Conservation (phyloP, 37 sponge, comb jelly and placozoan species). For the Petrosia ficiformis region DNA sequence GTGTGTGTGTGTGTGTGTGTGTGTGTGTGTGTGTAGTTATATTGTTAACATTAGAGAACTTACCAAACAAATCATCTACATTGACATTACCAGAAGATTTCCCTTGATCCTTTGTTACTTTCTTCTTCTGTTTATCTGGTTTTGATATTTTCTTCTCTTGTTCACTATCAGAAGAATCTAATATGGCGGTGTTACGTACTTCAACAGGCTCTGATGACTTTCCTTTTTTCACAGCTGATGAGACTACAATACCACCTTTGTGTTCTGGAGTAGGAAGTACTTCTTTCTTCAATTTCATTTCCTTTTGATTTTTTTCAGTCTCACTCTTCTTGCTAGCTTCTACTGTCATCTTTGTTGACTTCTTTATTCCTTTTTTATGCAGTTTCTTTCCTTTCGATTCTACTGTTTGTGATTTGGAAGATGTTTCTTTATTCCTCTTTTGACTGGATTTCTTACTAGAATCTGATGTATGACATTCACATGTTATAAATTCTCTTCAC, state of each 20-base stretch:
- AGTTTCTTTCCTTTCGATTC: not conserved
- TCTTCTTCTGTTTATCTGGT: not conserved
- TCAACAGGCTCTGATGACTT: not conserved
- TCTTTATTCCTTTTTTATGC: not conserved
- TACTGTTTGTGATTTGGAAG: not conserved
- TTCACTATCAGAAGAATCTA: not conserved
- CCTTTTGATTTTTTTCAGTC: not conserved
- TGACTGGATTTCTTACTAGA: not conserved
- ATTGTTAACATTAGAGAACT: not conserved
- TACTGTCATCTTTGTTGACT: not conserved
- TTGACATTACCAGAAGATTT: not conserved
- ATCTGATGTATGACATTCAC: no score
- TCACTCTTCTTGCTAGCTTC: not conserved
- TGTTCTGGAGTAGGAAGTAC: not conserved
- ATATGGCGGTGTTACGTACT: not conserved
- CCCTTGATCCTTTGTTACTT: no score
- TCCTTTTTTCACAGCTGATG: not conserved
- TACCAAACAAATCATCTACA: not conserved
- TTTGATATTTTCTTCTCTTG: not conserved
- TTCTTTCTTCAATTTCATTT: not conserved
- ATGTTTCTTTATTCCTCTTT: not conserved
- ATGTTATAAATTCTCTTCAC: no score
- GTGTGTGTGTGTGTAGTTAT: not conserved
- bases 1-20: no score
- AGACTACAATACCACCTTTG: not conserved